phyloP scores from a whole-genome alignment of 2,797 vertebrate genomes.

The Anabacerthia variegaticeps region DNA sequence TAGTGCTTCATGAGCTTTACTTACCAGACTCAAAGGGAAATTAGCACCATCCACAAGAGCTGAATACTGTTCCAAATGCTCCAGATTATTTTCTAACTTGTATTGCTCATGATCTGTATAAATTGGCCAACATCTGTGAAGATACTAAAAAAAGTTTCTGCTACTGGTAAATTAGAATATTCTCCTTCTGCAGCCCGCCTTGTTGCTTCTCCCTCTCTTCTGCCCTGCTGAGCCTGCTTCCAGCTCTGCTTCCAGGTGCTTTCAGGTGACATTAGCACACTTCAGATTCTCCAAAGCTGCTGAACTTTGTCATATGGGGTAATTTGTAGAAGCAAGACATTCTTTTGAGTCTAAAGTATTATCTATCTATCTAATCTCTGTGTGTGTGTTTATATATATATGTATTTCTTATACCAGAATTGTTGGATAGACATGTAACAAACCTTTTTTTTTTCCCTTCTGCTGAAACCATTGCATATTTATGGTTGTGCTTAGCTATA shows the following conservation, averaged over 20 bases:
- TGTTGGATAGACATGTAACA: not conserved
- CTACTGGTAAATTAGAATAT: not conserved
- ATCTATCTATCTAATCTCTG: not conserved
- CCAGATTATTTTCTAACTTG: not conserved
- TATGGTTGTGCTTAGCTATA: slow-evolving; percentile 25
- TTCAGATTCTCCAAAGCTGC: not conserved
- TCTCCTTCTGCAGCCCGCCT: not conserved
- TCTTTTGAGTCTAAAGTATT: not conserved
- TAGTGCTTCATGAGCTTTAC: not conserved
- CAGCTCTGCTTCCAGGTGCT: not conserved
- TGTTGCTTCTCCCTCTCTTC: not conserved
- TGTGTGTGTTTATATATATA: not conserved
- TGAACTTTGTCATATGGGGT: not conserved
- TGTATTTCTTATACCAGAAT: not conserved
- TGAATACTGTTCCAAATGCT: slow-evolving; percentile 9
- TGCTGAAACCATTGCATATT: not conserved
- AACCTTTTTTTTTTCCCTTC: not conserved
- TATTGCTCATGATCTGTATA: not conserved
- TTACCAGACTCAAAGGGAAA: slow-evolving; percentile 3
- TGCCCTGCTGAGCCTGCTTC: not conserved
- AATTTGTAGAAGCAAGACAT: not conserved
- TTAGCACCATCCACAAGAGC: not conserved
- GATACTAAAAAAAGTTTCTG: not conserved
- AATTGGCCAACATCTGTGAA: not conserved
- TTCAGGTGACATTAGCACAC: not conserved